phyloP scores from a whole-genome alignment of 2,888 invertebrate species.

The Aphidius colemani region DNA sequence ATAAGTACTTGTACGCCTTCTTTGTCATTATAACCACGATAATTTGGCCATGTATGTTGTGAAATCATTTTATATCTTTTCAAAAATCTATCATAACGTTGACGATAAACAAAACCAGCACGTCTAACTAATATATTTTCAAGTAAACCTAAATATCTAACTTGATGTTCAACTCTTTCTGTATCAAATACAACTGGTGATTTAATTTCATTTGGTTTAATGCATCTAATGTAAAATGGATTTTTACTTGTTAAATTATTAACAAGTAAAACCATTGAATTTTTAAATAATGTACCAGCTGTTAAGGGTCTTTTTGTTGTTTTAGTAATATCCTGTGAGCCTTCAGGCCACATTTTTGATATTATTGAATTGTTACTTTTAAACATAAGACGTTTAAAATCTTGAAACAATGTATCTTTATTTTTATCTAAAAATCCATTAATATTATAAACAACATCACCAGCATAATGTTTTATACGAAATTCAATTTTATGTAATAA shows the following conservation, averaged over 20 bases:
- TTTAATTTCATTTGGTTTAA: conserved; percentile 96
- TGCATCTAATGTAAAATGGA: conserved; percentile 95
- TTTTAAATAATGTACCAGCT: conserved; percentile 92
- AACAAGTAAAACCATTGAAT: conserved; percentile 90
- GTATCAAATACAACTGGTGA: conserved; percentile 84
- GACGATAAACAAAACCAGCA: conserved; percentile 96
- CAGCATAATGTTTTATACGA: conserved; percentile 91
- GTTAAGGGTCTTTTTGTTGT: conserved; percentile 95
- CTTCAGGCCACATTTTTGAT: conserved; percentile 95
- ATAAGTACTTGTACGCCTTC: conserved; percentile 87
- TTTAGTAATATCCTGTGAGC: conserved; percentile 84
- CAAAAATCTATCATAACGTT: conserved; percentile 90
- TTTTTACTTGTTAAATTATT: conserved; percentile 88
- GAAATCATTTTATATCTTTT: conserved; percentile 96
- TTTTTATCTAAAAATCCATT: conserved; percentile 96
- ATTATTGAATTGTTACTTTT: conserved; percentile 80
- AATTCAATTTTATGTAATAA: conserved; percentile 80
- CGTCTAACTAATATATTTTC: conserved; percentile 95
- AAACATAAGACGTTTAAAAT: conserved; percentile 90
- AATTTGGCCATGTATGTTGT: conserved; percentile 96
- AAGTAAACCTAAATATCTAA: conserved; percentile 86
- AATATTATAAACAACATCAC: conserved; percentile 91
- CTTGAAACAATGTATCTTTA: conserved; percentile 94
- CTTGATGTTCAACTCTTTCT: conserved; percentile 76
- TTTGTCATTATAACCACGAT: conserved; percentile 74